phyloP scores from a whole-genome alignment of 1,140 invertebrate species.

The Drosophila athabasca region DNA sequence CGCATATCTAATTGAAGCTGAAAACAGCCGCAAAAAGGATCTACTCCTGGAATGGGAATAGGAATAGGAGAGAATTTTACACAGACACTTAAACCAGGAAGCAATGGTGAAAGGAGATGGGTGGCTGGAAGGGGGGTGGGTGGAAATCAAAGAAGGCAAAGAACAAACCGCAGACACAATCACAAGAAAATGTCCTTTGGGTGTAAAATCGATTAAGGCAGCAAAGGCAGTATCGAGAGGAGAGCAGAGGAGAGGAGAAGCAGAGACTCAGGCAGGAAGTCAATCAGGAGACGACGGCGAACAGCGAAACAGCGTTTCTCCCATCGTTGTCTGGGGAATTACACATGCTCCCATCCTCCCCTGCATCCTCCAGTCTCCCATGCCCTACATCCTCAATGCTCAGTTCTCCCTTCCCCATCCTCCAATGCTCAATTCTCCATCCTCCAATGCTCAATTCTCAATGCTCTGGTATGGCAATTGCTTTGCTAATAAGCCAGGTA shows the following conservation, averaged over 20 bases:
- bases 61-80: slow-evolving; percentile 39
- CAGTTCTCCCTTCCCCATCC: too few relatives aligned
- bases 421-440: too few relatives aligned
- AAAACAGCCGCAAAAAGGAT: slow-evolving; percentile 34
- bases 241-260: slow-evolving; percentile 16
- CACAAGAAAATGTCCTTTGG: slow-evolving; percentile 78
- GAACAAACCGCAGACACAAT: slow-evolving; percentile 76
- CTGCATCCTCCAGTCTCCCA: slow-evolving; percentile 1
- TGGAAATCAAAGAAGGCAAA: slow-evolving; percentile 70
- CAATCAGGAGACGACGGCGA: slow-evolving; percentile 66
- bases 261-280: slow-evolving; percentile 44
- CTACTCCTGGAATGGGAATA: not conserved
- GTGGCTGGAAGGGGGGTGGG: slow-evolving; percentile 39
- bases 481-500: slow-evolving; percentile 46
- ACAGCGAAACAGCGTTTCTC: slow-evolving; percentile 6
- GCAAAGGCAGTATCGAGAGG: slow-evolving; percentile 37
- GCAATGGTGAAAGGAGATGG: slow-evolving; percentile 6
- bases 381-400: too few relatives aligned
- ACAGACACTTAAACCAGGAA: slow-evolving; percentile 49
- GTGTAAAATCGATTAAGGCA: slow-evolving; percentile 81
- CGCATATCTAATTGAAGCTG: slow-evolving; percentile 74
- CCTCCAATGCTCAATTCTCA: too few relatives aligned
- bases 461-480: slow-evolving; percentile 17
- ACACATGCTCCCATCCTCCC: slow-evolving; percentile 39
- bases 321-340: slow-evolving; percentile 56